Evolutionary conservation across 2,113 vertebrate genomes (phyloP).

Genomic region (Struthio camelus): DNA sequence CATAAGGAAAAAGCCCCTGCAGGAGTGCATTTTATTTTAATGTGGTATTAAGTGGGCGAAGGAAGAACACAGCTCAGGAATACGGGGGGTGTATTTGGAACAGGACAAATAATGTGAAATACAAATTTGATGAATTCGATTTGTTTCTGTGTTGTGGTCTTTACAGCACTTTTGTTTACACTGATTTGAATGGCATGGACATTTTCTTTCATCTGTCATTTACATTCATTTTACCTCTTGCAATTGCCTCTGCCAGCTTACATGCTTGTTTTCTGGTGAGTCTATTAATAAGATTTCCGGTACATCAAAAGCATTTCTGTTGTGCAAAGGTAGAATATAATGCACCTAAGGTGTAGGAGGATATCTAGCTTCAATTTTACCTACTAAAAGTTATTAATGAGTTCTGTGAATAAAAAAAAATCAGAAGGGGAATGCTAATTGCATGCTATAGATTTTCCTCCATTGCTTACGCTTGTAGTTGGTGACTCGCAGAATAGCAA

Average conservation of each 20-base stretch:
- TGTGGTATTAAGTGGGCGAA: conserved; percentile 35
- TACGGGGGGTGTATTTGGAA: conserved; percentile 42
- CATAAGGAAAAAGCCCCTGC: conserved; percentile 24
- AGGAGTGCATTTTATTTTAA: conserved; percentile 57
- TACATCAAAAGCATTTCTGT: conserved; percentile 53
- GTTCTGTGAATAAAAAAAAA: conserved; percentile 19
- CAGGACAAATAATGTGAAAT: conserved; percentile 28
- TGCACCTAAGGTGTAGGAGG: neutral
- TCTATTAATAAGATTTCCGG: conserved; percentile 58
- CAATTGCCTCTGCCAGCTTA: conserved; percentile 53
- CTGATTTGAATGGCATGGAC: conserved; percentile 43
- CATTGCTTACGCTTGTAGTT: conserved; percentile 35
- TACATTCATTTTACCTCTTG: conserved; percentile 59
- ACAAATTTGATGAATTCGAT: conserved; percentile 48
- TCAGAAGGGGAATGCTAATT: conserved; percentile 43
- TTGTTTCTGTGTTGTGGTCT: conserved; percentile 28
- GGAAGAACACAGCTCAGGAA: neutral
- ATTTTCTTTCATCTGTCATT: conserved; percentile 68
- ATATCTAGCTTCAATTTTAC: conserved; percentile 25
- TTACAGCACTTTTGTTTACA: conserved; percentile 48
- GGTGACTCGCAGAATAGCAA: conserved; percentile 19
- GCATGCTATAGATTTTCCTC: conserved; percentile 32
- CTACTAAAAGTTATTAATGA: conserved; percentile 57
- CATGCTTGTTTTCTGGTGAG: conserved; percentile 58
- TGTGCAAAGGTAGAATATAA: conserved; percentile 27